Evolutionary conservation across 2,888 invertebrate genomes (phyloP), one percentile per base, ranked within the genome.

Genomic region (Tetragonisca angustula): DNA sequence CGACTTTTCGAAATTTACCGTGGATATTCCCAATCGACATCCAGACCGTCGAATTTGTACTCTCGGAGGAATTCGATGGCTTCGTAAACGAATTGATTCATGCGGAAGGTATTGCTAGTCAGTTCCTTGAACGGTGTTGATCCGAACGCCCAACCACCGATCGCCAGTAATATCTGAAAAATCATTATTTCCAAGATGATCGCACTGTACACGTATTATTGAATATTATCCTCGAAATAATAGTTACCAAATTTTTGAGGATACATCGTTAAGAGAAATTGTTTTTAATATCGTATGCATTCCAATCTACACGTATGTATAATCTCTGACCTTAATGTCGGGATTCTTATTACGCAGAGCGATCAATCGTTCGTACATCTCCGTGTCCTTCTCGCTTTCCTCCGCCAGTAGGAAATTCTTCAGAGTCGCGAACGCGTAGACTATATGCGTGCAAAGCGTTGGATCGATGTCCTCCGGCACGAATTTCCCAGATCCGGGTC

Each of bases 71-170:
- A 98, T 89, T 99, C 98, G 81, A 98, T 98, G 27, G 98, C 98
- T 94, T 98, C 98, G 93, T 98, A 99, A 5, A 98, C 98, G 93
- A 99, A 99, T 93, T 98, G 98, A 94, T 98, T 98, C 98, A 98
- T 98, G 68, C 98, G 96, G 96, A 97, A 98, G 6, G 97, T 97
- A 93, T 98, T 98, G 81, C 97, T 97, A 0, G 98, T 98, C 64
- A 98, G 95, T 93, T 98, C 98, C 95, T 98, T 98, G 96, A 98
- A 98, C 4, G 98, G 98, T 0, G 98, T 98, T 1, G 99, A 98
- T 19, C 99, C 99, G 92, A 99, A 99, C 0, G 98, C 98, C 99
- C 99, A 99, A 32, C 99, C 99, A 79, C 99, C 99, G 89, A 99
- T 98, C 1, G 98, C 98, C 24, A 98, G 95, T 0, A 98, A 95